phyloP scores from a whole-genome alignment of 2,113 vertebrate genomes.

The Myiopsitta monachus region DNA sequence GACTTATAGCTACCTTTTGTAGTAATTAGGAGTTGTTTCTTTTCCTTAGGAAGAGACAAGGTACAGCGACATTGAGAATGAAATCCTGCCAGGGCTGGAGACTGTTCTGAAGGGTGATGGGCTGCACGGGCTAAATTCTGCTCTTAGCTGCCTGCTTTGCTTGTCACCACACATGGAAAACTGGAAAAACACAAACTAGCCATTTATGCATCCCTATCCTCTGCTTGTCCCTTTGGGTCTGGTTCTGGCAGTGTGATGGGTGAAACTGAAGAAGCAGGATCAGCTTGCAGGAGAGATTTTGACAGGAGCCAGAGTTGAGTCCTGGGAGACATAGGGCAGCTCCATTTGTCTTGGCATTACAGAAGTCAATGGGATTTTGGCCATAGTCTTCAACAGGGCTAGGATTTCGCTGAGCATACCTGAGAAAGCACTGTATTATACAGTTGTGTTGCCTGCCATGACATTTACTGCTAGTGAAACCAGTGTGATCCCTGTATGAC shows the following conservation, averaged over 20 bases:
- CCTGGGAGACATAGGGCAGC: neutral
- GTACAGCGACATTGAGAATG: neutral
- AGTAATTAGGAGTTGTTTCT: neutral
- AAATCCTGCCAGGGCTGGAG: neutral
- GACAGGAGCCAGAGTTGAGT: neutral
- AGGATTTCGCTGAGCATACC: neutral
- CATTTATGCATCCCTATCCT: neutral
- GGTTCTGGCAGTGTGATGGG: neutral
- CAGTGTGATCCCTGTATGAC: neutral
- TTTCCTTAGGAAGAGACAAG: neutral
- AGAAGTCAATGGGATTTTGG: slow-evolving; percentile 51
- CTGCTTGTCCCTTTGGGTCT: neutral
- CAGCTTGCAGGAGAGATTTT: neutral
- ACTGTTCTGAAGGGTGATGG: neutral
- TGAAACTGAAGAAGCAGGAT: slow-evolving; percentile 6
- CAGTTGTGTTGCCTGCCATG: neutral
- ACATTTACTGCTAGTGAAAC: neutral
- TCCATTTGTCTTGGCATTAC: neutral
- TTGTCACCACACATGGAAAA: neutral
- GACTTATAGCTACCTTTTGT: neutral
- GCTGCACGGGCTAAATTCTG: neutral
- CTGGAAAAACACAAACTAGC: neutral
- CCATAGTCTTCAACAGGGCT: neutral
- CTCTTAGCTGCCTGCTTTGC: neutral
- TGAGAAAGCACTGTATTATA: neutral